These are phyloP conservation scores for Gambelia wislizenii DNA, from an alignment of 2,797 vertebrate genomes.

Conservation along the genomic window DNA sequence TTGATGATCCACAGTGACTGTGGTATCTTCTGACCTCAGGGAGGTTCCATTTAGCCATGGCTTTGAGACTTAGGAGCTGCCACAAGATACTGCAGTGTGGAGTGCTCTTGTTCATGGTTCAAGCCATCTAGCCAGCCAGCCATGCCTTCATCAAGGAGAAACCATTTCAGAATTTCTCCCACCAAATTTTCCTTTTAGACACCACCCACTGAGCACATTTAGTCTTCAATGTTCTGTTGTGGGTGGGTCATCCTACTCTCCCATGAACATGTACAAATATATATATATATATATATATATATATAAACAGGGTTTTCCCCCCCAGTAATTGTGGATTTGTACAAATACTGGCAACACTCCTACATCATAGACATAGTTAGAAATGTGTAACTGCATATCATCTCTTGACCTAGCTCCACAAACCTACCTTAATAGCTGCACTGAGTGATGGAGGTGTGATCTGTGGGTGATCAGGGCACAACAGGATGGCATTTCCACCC, in stretches of 20 bases:
- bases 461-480: no score
- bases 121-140: background rate
- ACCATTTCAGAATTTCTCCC: background rate
- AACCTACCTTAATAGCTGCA: no score
- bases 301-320: no score
- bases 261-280: background rate
- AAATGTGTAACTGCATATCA: no score
- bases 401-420: no score
- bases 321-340: no score
- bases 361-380: no score
- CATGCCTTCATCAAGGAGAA: background rate
- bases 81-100: background rate
- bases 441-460: no score
- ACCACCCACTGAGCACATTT: background rate
- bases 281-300: no score
- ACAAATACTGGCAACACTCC: no score
- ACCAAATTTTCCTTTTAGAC: background rate
- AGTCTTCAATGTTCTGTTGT: background rate
- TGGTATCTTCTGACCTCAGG: background rate
- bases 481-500: no score
- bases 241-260: background rate
- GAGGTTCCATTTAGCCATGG: background rate
- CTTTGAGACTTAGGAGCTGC: background rate
- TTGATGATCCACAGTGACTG: background rate
- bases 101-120: background rate